These are phyloP conservation scores for Odobenus rosmarus DNA, from an alignment of 2,113 vertebrate species.

Conservation along the genomic window DNA sequence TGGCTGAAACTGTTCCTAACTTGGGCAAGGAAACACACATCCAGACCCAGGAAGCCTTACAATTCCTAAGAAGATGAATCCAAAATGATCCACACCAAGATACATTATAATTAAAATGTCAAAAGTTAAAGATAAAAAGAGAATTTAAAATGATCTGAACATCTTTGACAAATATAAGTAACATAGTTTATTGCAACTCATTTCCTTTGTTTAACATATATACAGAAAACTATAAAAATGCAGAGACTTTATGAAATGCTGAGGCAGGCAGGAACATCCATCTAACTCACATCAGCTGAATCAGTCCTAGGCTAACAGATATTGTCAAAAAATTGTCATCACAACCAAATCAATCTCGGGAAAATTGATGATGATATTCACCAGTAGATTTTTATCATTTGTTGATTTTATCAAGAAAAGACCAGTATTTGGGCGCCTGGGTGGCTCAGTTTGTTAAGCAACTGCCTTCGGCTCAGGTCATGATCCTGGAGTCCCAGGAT, in stretches of 20 bases:
- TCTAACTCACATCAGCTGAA: not conserved
- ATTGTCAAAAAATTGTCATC: slow-evolving; percentile 36
- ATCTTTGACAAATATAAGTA: no score
- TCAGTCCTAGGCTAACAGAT: slow-evolving; percentile 1
- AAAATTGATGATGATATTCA: not conserved
- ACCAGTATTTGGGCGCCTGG: not conserved
- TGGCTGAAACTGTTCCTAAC: not conserved
- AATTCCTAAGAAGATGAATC: not conserved
- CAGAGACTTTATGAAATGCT: not conserved
- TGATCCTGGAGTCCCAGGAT: no score
- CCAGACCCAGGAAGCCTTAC: not conserved
- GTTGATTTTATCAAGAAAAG: not conserved
- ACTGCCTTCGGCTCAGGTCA: no score
- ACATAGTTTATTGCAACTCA: no score
- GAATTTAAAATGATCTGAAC: not conserved
- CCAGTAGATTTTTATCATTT: not conserved
- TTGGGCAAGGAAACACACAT: not conserved
- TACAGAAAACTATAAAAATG: no score
- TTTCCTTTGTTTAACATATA: no score
- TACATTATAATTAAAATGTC: not conserved
- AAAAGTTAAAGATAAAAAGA: not conserved
- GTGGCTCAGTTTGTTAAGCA: no score
- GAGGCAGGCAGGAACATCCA: not conserved
- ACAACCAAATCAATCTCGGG: not conserved
- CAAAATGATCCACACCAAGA: not conserved